phyloP scores from a whole-genome alignment of 2,797 vertebrate genomes.

The Mus spretus region DNA sequence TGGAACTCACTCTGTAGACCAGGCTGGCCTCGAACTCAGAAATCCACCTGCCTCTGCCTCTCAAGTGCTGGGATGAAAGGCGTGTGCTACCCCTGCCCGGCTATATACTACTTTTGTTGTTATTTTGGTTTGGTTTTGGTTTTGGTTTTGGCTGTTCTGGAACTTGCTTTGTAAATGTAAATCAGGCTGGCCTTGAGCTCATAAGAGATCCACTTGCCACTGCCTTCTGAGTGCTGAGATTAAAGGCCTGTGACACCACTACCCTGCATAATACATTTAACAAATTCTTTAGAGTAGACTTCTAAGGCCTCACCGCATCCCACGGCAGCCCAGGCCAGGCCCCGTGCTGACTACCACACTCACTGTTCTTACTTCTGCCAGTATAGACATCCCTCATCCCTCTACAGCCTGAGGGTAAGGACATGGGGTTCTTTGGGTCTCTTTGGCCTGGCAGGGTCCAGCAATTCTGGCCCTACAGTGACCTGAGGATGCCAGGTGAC shows the following conservation, averaged over 20 bases:
- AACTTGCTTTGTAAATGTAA: background rate
- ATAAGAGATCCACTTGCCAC: background rate
- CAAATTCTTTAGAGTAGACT: background rate
- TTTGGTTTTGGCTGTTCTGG: background rate
- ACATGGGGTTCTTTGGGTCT: background rate
- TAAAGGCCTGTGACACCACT: background rate
- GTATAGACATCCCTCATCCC: background rate
- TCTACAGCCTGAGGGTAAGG: background rate
- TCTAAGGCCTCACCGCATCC: background rate
- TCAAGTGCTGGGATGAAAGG: background rate
- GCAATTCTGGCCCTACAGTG: background rate
- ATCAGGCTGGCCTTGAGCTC: background rate
- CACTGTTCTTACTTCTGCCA: background rate
- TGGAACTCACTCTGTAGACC: background rate
- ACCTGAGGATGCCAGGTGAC: background rate
- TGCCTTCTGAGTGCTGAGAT: background rate
- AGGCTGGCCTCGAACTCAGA: background rate
- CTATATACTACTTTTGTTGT: background rate
- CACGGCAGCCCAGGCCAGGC: background rate
- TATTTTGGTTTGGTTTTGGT: background rate
- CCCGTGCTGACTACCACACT: background rate
- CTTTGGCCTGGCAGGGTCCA: background rate
- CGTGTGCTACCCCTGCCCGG: background rate
- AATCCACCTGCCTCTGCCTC: background rate
- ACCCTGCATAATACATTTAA: background rate